Evolutionary conservation across 2,888 invertebrate species (phyloP).

Genomic region (Heliconius ismenius): DNA sequence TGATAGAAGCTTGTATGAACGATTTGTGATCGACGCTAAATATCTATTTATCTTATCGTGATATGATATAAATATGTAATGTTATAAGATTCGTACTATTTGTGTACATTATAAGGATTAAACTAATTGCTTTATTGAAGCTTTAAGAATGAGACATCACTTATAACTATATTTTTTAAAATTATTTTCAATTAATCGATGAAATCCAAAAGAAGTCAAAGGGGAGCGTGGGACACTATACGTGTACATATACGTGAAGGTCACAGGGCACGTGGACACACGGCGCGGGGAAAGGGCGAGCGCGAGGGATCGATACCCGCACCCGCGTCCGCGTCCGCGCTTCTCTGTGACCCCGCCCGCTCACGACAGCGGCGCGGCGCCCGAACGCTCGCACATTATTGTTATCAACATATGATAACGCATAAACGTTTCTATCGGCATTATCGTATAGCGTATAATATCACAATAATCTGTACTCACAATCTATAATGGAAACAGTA

Average conservation of each 20-base stretch:
- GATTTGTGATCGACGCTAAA: constrained; percentile 7
- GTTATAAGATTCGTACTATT: neutral
- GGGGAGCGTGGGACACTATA: neutral
- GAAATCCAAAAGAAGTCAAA: neutral
- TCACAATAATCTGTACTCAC: constrained; percentile 5
- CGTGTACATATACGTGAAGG: constrained; percentile 49
- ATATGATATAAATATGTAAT: constrained; percentile 48
- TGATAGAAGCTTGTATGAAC: constrained; percentile 8
- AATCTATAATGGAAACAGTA: neutral
- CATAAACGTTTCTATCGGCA: constrained; percentile 30
- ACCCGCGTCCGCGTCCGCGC: constrained; percentile 58
- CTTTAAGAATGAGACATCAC: neutral
- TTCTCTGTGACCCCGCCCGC: constrained; percentile 42
- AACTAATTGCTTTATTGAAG: neutral
- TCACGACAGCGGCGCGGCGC: constrained; percentile 29
- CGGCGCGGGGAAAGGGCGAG: constrained; percentile 44
- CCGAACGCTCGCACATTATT: constrained; percentile 39
- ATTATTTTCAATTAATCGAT: neutral
- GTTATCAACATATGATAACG: constrained; percentile 42
- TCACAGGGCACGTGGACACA: constrained; percentile 50
- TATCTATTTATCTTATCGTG: neutral
- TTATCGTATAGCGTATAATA: constrained; percentile 1
- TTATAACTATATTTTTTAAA: too few relatives aligned
- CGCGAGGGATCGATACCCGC: constrained; percentile 43
- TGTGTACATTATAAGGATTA: neutral